Conservation (phyloP, 2,888 invertebrate species). For the Apodemia hepburni region DNA sequence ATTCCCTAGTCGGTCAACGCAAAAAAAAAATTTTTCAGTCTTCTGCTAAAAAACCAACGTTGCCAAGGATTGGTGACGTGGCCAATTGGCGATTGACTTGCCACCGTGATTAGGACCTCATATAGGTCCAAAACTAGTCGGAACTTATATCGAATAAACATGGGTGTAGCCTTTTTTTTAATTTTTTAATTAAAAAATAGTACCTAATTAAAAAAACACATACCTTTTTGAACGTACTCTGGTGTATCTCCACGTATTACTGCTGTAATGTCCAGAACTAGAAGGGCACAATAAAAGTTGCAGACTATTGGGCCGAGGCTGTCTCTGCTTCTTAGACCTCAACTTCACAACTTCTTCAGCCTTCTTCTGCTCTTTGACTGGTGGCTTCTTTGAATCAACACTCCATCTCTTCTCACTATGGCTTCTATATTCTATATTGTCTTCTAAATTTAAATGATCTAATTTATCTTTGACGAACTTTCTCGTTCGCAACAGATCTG, state of each 20-base stretch:
- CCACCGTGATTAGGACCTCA: no score
- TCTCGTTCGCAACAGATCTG: constrained; percentile 57
- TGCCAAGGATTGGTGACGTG: no score
- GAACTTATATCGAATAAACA: no score
- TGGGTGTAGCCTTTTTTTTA: no score
- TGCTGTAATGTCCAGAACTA: constrained; percentile 69
- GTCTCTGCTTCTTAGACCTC: constrained; percentile 61
- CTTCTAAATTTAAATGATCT: constrained; percentile 60
- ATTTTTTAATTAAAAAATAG: no score
- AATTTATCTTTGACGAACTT: constrained; percentile 54
- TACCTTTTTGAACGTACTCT: constrained; percentile 70
- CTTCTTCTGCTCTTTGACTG: constrained; percentile 54
- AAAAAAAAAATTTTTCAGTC: no score
- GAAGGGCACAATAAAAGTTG: constrained; percentile 69
- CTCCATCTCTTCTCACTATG: constrained; percentile 50
- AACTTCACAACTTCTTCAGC: constrained; percentile 60
- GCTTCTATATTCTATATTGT: constrained; percentile 31
- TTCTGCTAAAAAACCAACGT: no score
- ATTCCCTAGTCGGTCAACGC: no score
- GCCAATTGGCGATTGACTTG: no score
- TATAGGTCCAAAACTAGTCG: no score
- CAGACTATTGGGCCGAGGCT: constrained; percentile 68
- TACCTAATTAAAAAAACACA: constrained; percentile 26
- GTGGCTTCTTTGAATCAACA: constrained; percentile 58
- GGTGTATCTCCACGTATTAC: constrained; percentile 71